Conservation (phyloP, 1,140 invertebrate species). For the Helicoverpa zea region DNA sequence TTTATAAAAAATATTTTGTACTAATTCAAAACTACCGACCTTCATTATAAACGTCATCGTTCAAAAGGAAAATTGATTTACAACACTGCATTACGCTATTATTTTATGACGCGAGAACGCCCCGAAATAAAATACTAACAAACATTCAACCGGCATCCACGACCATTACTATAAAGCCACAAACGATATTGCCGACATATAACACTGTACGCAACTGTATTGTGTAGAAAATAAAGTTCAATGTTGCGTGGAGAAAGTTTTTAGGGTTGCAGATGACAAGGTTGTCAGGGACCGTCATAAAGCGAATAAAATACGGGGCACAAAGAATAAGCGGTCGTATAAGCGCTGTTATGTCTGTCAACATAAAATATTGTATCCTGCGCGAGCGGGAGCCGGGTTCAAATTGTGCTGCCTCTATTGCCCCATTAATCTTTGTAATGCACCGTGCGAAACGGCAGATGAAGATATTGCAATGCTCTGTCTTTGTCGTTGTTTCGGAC, state of each 20-base stretch:
- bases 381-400: conserved; percentile 71
- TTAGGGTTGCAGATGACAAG: conserved; percentile 46
- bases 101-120: conserved; percentile 85
- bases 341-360: conserved; percentile 86
- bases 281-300: conserved; percentile 80
- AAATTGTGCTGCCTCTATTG: conserved; percentile 80
- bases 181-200: conserved; percentile 1
- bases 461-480: conserved; percentile 70
- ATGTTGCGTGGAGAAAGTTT: conserved; percentile 49
- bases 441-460: conserved; percentile 71
- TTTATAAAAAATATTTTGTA: conserved; percentile 67
- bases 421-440: conserved; percentile 80
- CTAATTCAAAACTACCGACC: conserved; percentile 80
- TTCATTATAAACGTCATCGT: conserved; percentile 80
- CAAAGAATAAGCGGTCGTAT: conserved; percentile 86
- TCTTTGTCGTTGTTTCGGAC: conserved; percentile 53
- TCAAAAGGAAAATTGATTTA: conserved; percentile 85
- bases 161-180: conserved; percentile 78
- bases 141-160: conserved; percentile 84
- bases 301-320: conserved; percentile 86
- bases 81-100: conserved; percentile 83
- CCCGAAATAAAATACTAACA: conserved; percentile 86
- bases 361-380: conserved; percentile 86
- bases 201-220: conserved; percentile 51
- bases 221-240: conserved; percentile 47